Conservation (phyloP, 1,140 invertebrate species). For the Macrobrachium rosenbergii region DNA sequence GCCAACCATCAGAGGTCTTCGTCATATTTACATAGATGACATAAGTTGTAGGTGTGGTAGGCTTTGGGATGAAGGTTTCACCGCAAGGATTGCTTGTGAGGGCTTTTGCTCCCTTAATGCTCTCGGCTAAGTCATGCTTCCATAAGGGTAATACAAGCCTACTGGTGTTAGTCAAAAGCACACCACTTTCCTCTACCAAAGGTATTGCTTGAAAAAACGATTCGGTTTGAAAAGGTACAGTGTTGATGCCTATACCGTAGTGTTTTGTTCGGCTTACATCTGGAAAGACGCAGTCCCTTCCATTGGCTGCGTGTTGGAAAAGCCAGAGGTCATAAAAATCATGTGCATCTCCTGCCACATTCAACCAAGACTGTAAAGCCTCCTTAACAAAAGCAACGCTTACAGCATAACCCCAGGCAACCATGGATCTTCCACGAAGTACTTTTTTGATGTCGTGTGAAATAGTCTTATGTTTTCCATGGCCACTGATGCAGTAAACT, state of each 20-base stretch:
- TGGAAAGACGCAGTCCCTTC: constrained; percentile 56
- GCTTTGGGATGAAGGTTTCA: too few species aligned
- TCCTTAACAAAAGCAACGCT: constrained; percentile 46
- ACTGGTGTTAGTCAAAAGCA: too few species aligned
- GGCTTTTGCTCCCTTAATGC: too few species aligned
- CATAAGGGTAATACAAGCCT: too few species aligned
- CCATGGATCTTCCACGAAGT: constrained; percentile 41
- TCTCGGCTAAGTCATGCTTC: too few species aligned
- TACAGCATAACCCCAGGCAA: constrained; percentile 62
- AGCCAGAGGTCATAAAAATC: constrained; percentile 58
- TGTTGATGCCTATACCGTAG: constrained; percentile 60
- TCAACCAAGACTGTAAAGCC: constrained; percentile 38
- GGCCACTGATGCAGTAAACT: constrained; percentile 78
- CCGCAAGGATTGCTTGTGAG: too few species aligned
- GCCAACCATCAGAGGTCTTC: constrained; percentile 6
- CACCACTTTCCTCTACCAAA: not conserved
- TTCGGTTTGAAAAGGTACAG: not conserved
- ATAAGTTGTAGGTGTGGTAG: too few species aligned
- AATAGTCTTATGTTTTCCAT: constrained; percentile 16
- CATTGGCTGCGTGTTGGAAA: constrained; percentile 29
- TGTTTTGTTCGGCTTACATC: constrained; percentile 54
- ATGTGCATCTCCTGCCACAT: not conserved
- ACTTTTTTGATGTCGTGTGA: constrained; percentile 26
- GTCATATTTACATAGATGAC: too few species aligned
- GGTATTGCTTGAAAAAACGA: not conserved